A percentile compares a stretch with the other conserved stretches of the same genome.
Evolutionary conservation across 2,797 vertebrate genomes (phyloP).

Genomic region (Hippopotamyrus pictus): DNA sequence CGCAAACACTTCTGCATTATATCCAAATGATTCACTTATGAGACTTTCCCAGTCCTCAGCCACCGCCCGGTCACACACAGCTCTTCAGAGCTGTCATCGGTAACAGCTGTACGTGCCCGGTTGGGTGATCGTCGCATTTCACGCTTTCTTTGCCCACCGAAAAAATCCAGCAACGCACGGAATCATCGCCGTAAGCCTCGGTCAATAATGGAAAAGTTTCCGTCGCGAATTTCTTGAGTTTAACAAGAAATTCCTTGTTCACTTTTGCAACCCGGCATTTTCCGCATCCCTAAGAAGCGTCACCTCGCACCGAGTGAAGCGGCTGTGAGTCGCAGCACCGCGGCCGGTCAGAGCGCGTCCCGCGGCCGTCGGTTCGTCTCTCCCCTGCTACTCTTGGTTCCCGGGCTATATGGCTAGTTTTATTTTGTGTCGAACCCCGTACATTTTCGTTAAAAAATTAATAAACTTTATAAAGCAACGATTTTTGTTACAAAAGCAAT

Average conservation of each 20-base stretch:
- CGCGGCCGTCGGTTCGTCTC: not conserved
- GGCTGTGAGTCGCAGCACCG: not conserved
- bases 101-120: too few species aligned
- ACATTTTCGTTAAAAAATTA: not conserved
- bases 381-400: not conserved
- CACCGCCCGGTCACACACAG: too few species aligned
- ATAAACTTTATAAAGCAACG: not conserved
- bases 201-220: not conserved
- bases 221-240: not conserved
- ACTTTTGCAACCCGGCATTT: not conserved
- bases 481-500: not conserved
- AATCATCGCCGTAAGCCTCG: not conserved
- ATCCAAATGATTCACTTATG: not conserved
- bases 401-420: not conserved
- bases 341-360: not conserved
- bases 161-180: not conserved
- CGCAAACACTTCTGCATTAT: not conserved
- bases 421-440: not conserved
- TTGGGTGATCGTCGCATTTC: not conserved
- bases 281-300: not conserved
- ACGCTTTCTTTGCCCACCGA: not conserved
- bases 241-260: not conserved
- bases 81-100: too few species aligned
- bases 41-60: too few species aligned
- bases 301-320: not conserved